Evolutionary conservation across 2,888 invertebrate genomes (phyloP).

Genomic region (Eremobia ochroleuca): DNA sequence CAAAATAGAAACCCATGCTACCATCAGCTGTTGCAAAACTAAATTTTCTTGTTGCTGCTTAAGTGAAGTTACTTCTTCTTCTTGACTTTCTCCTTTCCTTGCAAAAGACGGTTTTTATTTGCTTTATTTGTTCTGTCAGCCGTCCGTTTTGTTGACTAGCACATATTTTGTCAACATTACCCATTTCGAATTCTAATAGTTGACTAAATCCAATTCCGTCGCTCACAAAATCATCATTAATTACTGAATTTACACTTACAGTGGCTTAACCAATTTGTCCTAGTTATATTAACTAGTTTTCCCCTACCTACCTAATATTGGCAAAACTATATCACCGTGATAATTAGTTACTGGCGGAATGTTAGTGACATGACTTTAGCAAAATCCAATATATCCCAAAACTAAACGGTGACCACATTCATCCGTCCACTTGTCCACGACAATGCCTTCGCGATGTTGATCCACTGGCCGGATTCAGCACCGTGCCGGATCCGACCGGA

Average conservation of each 20-base stretch:
- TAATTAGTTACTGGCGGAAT: constrained; percentile 49
- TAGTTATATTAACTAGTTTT: constrained; percentile 31
- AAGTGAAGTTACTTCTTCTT: not conserved
- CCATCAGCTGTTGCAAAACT: not conserved
- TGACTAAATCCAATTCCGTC: constrained; percentile 5
- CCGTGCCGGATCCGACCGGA: constrained; percentile 71
- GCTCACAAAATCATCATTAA: constrained; percentile 33
- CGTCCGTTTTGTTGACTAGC: not conserved
- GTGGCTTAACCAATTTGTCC: constrained; percentile 32
- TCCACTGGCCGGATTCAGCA: constrained; percentile 74
- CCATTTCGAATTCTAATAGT: constrained; percentile 6
- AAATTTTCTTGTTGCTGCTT: not conserved
- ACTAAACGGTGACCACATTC: constrained; percentile 63
- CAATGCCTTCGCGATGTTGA: constrained; percentile 68
- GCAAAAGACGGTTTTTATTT: accelerated
- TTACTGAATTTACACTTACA: constrained; percentile 30
- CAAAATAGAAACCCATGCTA: not conserved
- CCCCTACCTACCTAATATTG: not conserved
- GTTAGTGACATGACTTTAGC: constrained; percentile 38
- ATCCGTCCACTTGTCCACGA: constrained; percentile 59
- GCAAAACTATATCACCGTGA: constrained; percentile 16
- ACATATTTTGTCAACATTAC: not conserved
- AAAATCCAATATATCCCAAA: constrained; percentile 62
- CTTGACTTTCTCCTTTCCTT: not conserved
- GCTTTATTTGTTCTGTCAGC: not conserved